Evolutionary conservation across 2,113 vertebrate species (phyloP).

Genomic region (Scatophagus argus): DNA sequence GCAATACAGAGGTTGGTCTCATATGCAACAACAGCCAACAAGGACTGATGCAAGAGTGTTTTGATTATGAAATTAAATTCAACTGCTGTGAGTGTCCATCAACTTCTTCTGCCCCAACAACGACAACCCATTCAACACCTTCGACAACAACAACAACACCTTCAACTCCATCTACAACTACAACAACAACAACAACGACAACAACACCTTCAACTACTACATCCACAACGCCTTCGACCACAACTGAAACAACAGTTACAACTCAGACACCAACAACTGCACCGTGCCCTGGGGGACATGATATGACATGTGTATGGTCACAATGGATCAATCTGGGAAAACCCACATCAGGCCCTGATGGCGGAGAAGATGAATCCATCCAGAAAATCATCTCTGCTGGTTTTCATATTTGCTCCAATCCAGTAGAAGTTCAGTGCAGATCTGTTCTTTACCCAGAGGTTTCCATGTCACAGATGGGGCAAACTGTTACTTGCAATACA

Average conservation of each 20-base stretch:
- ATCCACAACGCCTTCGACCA: background rate
- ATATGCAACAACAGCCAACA: constrained; percentile 79
- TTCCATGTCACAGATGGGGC: constrained; percentile 50
- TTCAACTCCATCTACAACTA: background rate
- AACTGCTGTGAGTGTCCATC: constrained; percentile 51
- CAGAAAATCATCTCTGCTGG: constrained; percentile 20
- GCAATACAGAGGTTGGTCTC: constrained; percentile 47
- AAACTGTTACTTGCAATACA: constrained; percentile 51
- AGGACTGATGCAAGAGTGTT: constrained; percentile 59
- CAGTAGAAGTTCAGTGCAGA: constrained; percentile 50
- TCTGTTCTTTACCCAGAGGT: constrained; percentile 33
- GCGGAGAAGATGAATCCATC: constrained; percentile 53
- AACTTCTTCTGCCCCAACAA: background rate
- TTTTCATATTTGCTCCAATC: constrained; percentile 15
- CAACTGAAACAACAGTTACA: background rate
- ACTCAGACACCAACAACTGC: background rate
- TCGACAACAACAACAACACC: background rate
- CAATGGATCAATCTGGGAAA: constrained; percentile 41
- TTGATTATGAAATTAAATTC: constrained; percentile 67
- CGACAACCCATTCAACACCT: background rate
- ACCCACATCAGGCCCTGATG: constrained; percentile 49
- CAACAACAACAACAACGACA: background rate
- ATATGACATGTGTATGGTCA: constrained; percentile 27
- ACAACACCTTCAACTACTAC: background rate
- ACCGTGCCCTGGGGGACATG: background rate